These are phyloP conservation scores for Eilema caniola DNA, from an alignment of 2,888 invertebrate species.

Conservation along the genomic window DNA sequence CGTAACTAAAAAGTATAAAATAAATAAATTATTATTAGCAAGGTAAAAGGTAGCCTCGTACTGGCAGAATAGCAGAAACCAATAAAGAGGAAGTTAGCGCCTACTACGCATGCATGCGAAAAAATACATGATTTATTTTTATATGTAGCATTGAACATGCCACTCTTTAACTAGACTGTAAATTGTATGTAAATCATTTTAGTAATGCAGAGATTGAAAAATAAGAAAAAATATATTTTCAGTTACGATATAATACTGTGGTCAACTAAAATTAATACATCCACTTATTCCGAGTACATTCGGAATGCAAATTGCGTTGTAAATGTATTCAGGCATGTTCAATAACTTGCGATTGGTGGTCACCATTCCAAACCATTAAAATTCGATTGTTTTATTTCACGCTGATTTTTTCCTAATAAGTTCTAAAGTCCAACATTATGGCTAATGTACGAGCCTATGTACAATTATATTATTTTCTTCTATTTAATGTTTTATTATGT, in stretches of 20 bases:
- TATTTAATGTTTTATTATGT: background rate
- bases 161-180: too few relatives aligned
- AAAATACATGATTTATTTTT: background rate
- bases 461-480: background rate
- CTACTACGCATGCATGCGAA: background rate
- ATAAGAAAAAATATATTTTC: background rate
- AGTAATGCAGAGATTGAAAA: background rate
- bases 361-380: constrained; percentile 46
- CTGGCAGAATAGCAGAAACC: background rate
- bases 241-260: too few relatives aligned
- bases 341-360: constrained; percentile 50
- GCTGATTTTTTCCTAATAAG: constrained; percentile 39
- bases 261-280: background rate
- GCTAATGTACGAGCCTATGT: constrained; percentile 26
- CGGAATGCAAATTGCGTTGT: constrained; percentile 47
- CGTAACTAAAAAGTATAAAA: too few relatives aligned
- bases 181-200: too few relatives aligned
- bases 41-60: background rate
- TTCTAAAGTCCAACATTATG: constrained; percentile 15
- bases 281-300: constrained; percentile 20
- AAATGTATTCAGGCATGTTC: constrained; percentile 49
- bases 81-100: too few relatives aligned
- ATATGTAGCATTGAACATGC: too few relatives aligned
- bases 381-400: constrained; percentile 50
- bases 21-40: too few relatives aligned